Evolutionary conservation across 2,888 invertebrate genomes (phyloP), one percentile per base, ranked within the genome.

Genomic region (Cerceris rybyensis): DNA sequence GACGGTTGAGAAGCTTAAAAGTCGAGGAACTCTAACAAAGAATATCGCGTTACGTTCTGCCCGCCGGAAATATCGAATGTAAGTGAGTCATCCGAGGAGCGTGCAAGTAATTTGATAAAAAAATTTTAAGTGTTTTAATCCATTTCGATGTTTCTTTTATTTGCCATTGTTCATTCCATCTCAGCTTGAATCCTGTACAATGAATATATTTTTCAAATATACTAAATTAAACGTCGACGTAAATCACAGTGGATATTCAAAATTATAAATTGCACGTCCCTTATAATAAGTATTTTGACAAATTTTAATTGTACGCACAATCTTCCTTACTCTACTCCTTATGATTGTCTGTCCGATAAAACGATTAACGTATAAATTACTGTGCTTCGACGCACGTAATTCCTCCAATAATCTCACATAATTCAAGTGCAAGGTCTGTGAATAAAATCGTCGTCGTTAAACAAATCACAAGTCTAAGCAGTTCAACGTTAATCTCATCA

Each of bases 41-140:
- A 66, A 42, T 80, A 78, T 78, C 81, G 59, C 39, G 74, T 78
- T 72, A 60, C 61, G 28, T n/a, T 57, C 60, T 52, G 59, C 67
- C 69, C 70, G 54, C 63, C 70, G 77, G 81, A 80, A 74, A 67
- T 70, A 70, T 75, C 66, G 57, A 41, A 54, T 67, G 16, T 39
- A 54, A 68, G 43, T n/a, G 58, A 61, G 75, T 75, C 76, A 67
- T 58, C 46, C 17, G 14, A 42, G 28, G 17, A 49, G 46, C 11
- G 69, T 52, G 54, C 52, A 60, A 64, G 57, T 55, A 60, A 69
- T 46, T 11, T 8, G 11, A 46, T 11, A 28, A 28, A 28, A 1
- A 28, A 2, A 2, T 28, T 28, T 28, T 46, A 46, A 8, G 46
- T 11, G 6, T 1, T 11, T 46, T 11, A 11, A 11, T 4, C 46